phyloP scores from a whole-genome alignment of 2,113 vertebrate species.

The Tragulus kanchil region DNA sequence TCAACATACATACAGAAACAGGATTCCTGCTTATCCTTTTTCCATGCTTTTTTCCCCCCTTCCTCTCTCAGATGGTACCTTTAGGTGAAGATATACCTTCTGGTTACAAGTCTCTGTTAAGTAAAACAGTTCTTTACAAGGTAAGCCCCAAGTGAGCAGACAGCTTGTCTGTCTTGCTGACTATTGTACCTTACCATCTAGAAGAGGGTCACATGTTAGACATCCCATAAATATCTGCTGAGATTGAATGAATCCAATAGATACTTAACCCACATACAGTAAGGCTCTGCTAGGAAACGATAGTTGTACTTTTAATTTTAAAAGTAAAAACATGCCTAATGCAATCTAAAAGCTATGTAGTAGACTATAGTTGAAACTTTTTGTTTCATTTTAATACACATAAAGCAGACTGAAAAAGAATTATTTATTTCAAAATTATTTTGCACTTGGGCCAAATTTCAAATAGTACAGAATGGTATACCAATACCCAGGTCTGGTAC shows the following conservation, averaged over 20 bases:
- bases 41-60: neutral
- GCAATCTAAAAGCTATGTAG: neutral
- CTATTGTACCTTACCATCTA: neutral
- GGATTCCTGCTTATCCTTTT: neutral
- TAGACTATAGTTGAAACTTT: neutral
- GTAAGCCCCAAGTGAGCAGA: neutral
- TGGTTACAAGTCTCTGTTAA: neutral
- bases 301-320: neutral
- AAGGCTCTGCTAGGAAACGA: neutral
- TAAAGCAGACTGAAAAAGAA: neutral
- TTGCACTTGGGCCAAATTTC: neutral
- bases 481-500: neutral
- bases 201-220: neutral
- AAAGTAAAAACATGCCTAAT: neutral
- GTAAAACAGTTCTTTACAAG: neutral
- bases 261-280: neutral
- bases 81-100: neutral
- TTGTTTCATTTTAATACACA: neutral
- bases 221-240: neutral
- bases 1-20: neutral
- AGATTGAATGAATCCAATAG: neutral
- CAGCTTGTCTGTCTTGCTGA: neutral
- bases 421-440: constrained; percentile 18
- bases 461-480: neutral
- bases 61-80: neutral